phyloP scores from a whole-genome alignment of 2,797 vertebrate species.

The Silurus aristotelis region DNA sequence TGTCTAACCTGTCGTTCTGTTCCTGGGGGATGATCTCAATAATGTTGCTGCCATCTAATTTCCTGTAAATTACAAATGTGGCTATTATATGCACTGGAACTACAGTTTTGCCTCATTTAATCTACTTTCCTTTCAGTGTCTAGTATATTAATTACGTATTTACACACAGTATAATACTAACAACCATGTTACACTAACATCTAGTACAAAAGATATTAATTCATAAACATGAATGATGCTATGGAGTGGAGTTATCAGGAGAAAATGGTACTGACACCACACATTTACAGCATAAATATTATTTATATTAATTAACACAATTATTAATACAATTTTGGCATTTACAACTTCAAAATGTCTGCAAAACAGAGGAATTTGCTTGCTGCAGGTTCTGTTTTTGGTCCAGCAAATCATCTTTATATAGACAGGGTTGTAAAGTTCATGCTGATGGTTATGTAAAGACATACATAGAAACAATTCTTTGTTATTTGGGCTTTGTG shows the following conservation, averaged over 20 bases:
- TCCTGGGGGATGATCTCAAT: background rate
- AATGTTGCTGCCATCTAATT: background rate
- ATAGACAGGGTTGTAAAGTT: background rate
- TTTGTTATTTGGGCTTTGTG: background rate
- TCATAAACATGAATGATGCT: background rate
- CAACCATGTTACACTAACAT: background rate
- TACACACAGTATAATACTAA: background rate
- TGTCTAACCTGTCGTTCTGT: background rate
- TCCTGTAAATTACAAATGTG: background rate
- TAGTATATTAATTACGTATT: background rate
- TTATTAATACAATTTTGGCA: no score
- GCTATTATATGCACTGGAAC: background rate
- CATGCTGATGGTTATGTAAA: background rate
- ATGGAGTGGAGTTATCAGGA: background rate
- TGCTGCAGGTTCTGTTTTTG: background rate
- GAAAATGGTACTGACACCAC: no score
- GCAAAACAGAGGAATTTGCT: background rate
- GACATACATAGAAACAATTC: background rate
- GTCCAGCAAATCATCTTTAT: background rate
- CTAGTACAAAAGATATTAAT: background rate
- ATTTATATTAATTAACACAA: no score
- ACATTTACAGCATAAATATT: background rate
- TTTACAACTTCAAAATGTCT: background rate
- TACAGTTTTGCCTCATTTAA: background rate
- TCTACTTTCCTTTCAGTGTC: background rate